Percentiles rank a stretch among this genome's conserved stretches.
Conservation (phyloP, 30 jellyfish, hydroid and myxozoan species). For the Turritopsis rubra region DNA sequence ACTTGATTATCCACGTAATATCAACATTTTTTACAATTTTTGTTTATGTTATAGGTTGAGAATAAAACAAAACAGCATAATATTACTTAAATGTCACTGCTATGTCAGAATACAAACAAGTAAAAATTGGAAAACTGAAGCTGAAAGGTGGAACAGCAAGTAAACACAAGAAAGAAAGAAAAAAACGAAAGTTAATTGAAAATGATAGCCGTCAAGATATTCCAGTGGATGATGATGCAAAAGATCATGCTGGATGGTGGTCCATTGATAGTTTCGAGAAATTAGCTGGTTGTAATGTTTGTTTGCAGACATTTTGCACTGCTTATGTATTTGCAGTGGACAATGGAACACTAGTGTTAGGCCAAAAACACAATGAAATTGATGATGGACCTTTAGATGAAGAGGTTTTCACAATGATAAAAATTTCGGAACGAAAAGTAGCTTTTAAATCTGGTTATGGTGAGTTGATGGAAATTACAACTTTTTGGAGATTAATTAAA, state of each 20-base stretch:
- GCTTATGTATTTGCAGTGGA: slow-evolving; percentile 65
- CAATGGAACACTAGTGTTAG: slow-evolving; percentile 64
- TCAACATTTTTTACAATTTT: no score
- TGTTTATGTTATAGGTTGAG: background rate
- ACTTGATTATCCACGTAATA: no score
- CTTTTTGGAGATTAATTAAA: no score
- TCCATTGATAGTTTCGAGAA: slow-evolving; percentile 49
- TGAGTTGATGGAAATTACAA: background rate
- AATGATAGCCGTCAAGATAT: background rate
- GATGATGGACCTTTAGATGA: slow-evolving; percentile 50
- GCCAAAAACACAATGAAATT: slow-evolving; percentile 42
- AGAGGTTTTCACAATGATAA: slow-evolving; percentile 67
- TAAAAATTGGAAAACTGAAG: slow-evolving; percentile 73
- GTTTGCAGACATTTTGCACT: slow-evolving; percentile 49
- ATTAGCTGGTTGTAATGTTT: slow-evolving; percentile 59
- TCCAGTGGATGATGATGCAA: slow-evolving; percentile 59
- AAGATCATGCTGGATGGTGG: slow-evolving; percentile 98
- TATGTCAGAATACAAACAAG: slow-evolving; percentile 81
- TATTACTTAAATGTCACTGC: background rate
- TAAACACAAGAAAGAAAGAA: slow-evolving; percentile 39
- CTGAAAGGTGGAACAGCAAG: slow-evolving; percentile 53
- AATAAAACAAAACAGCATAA: background rate
- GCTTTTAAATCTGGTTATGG: slow-evolving; percentile 96
- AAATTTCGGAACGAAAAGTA: slow-evolving; percentile 58
- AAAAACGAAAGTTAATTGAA: slow-evolving; percentile 26